phyloP scores from a whole-genome alignment of 2,797 vertebrate genomes.

The Pristis pectinata region DNA sequence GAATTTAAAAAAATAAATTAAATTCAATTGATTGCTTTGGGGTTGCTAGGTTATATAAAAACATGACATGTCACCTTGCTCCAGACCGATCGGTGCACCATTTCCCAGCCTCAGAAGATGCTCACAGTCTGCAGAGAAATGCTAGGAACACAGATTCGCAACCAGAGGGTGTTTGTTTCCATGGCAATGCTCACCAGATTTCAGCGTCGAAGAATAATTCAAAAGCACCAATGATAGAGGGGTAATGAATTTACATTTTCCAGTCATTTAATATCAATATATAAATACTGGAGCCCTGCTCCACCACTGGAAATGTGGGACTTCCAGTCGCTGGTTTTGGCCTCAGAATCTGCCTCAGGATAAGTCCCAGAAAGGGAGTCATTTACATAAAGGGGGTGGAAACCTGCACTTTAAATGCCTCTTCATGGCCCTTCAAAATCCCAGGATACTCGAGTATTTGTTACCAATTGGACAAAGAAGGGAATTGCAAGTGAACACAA shows the following conservation, averaged over 20 bases:
- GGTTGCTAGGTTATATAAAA: slow-evolving; percentile 11
- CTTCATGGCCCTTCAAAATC: neutral
- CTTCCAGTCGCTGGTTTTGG: neutral
- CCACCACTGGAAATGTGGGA: neutral
- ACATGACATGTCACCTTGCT: slow-evolving; percentile 22
- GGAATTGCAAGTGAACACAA: neutral
- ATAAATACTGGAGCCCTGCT: slow-evolving; percentile 1
- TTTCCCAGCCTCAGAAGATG: slow-evolving; percentile 19
- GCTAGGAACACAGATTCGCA: neutral
- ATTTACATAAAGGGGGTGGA: slow-evolving; percentile 13
- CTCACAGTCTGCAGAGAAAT: slow-evolving; percentile 31
- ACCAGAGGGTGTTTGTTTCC: slow-evolving; percentile 24
- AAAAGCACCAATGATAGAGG: neutral
- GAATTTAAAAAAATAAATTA: neutral
- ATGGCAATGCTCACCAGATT: slow-evolving; percentile 30
- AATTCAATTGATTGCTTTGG: neutral
- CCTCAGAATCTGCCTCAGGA: neutral
- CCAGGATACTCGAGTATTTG: neutral
- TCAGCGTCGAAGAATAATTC: slow-evolving; percentile 11
- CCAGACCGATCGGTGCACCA: slow-evolving; percentile 27
- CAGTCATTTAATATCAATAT: neutral
- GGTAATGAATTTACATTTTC: slow-evolving; percentile 21
- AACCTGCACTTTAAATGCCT: neutral
- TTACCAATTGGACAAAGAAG: neutral
- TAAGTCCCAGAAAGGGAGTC: neutral